Evolutionary conservation across 2,888 invertebrate genomes (phyloP), one percentile per base, ranked within the genome.

Genomic region (Caenorhabditis sulstoni): DNA sequence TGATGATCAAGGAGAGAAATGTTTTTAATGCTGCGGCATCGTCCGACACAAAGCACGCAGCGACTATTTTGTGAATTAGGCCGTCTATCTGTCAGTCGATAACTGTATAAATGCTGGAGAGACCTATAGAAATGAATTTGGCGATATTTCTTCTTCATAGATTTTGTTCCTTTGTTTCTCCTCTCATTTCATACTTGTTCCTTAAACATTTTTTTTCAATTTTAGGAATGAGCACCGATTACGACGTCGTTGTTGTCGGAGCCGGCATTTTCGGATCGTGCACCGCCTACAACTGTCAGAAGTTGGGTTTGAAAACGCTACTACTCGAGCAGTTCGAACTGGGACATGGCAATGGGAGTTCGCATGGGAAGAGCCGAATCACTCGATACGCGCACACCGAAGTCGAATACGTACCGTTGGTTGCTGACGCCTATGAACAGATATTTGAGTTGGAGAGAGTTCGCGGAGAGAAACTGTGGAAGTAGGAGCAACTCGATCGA

Each of bases 361-460:
- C 89, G 9, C 89, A 89, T 57, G 89, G 89, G 37, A 84, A 80
- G 11, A 87, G 87, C 18, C 62, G 89, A 22, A 89, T 89, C 67
- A 89, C 87, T 50, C 86, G 89, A n/a, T 85, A 85, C 52, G 87
- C 86, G 8, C 89, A 89, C 66, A 81, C 80, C 16, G 80, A 87
- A 11, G 65, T 76, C 0, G 75, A 82, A 11, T 88, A 87, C 66
- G 66, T 88, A 18, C 81, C 81, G 1, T 41, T 85, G 7, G 84
- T 85, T 9, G 70, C 66, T 16, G 84, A 84, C 39, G 65, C 85
- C 0, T 85, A 84, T 58, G 59, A 73, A 7, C 84, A 85, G 35
- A 83, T 85, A 20, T 81, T 58, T 7, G 83, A 85, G 12, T 39
- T 85, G 41, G 85, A 85, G 50, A 74, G 73, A 61, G 68, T 68